Percentiles rank a stretch among this genome's conserved stretches.
These are phyloP conservation scores for Alethe castanea DNA, from an alignment of 2,113 vertebrate species.

Conservation along the genomic window DNA sequence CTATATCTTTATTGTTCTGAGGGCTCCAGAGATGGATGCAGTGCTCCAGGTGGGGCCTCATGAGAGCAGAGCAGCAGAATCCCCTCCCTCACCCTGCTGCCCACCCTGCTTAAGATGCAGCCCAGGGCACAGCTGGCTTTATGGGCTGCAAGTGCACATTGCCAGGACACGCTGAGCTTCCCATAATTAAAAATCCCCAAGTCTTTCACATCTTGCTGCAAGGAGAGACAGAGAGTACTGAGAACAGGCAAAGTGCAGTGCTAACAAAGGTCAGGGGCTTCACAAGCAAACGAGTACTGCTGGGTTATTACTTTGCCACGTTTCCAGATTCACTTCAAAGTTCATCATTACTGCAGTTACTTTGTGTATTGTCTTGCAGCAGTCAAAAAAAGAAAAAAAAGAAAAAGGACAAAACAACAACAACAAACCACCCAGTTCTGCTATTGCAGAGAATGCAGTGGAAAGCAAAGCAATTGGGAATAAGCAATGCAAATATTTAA, in stretches of 20 bases:
- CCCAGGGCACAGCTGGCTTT: neutral
- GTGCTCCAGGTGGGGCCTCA: neutral
- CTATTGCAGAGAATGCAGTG: neutral
- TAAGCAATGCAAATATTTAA: neutral
- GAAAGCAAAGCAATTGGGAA: neutral
- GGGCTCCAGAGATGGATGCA: neutral
- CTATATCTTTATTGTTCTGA: neutral
- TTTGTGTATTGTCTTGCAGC: neutral
- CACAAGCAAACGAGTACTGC: neutral
- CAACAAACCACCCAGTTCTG: neutral
- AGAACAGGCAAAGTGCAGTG: neutral
- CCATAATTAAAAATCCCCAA: neutral
- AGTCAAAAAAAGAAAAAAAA: neutral
- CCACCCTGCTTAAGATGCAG: neutral
- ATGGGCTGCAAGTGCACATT: neutral
- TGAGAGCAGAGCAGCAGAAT: neutral
- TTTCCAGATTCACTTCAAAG: neutral
- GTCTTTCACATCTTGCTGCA: neutral
- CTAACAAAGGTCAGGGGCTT: neutral
- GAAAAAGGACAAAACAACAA: neutral
- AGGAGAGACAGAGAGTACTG: neutral
- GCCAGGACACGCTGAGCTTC: neutral
- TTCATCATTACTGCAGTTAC: neutral
- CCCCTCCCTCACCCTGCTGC: fast-evolving
- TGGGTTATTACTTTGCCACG: fast-evolving